Evolutionary conservation across 2,888 invertebrate genomes (phyloP), one percentile per base, ranked within the genome.

Genomic region (Pammene fasciana): DNA sequence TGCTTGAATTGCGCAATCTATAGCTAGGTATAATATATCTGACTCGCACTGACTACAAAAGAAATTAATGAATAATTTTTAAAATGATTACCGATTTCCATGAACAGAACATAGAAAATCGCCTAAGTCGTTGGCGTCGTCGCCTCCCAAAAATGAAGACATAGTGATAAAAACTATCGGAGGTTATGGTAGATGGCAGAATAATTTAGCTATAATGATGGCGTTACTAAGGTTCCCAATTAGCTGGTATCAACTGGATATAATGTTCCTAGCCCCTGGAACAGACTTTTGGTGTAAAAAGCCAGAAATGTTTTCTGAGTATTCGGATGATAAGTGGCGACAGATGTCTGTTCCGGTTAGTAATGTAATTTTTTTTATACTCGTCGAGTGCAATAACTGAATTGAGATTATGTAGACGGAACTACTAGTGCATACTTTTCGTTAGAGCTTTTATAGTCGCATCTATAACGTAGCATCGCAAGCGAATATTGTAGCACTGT

Each of bases 161-260:
- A 48, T 89, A 54, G 88, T 88, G 14, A 74, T 84, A 52, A 81
- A 79, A 79, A 79, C 93, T 36, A 87, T 94, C 26, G 94, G 94
- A 11, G 89, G 94, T 76, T 94, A 94, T 73, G 95, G 94, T 59
- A 87, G 76, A 81, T 95, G 94, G 94, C 95, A 95, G 76, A 82
- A 93, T 14, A 78, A 83, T 70, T 92, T 94, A 72, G 93, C 93
- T 68, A 48, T 93, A 43, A 78, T 93, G 38, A 94, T 94, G 94
- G 88, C 94, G 2, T 76, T 94, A 46, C 76, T 94, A 45, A 94
- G 94, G 78, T 82, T 94, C 54, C 94, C 94, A 0, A 90, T 92
- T 18, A 94, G 94, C 45, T 95, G 94, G 94, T 94, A 94, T 78
- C 94, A 94, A 79, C 81, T 95, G 65, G 94, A 94, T 71, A 94